Percentiles rank a stretch among this genome's conserved stretches.
Conservation (phyloP, 2,888 invertebrate genomes). For the Geotrupes spiniger region DNA sequence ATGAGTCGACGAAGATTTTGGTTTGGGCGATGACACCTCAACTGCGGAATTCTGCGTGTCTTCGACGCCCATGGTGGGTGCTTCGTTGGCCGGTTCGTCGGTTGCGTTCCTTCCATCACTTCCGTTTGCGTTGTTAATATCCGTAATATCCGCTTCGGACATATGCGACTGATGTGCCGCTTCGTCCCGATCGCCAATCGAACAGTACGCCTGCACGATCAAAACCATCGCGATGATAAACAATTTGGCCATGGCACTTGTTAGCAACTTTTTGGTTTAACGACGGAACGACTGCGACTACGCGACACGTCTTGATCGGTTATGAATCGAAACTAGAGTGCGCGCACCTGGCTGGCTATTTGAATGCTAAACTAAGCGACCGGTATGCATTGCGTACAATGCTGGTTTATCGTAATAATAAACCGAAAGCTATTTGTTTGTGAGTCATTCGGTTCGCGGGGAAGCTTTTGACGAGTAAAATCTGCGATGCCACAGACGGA, state of each 20-base stretch:
- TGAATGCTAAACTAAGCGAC: constrained; percentile 15
- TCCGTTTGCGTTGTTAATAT: background rate
- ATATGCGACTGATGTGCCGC: no score
- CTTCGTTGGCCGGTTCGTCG: constrained; percentile 4
- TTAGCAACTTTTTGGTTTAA: background rate
- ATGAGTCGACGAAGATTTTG: background rate
- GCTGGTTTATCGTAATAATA: constrained; percentile 14
- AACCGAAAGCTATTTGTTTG: constrained; percentile 3
- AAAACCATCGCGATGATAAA: background rate
- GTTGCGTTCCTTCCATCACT: background rate
- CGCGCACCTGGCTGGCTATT: constrained; percentile 18
- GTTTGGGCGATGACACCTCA: background rate
- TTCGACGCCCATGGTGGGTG: no score
- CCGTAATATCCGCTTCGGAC: no score
- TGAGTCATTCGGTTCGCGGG: constrained; percentile 2
- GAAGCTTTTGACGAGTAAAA: background rate
- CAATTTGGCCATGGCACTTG: constrained; percentile 13
- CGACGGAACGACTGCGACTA: background rate
- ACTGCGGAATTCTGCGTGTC: background rate
- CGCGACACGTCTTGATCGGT: constrained; percentile 13
- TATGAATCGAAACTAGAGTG: constrained; percentile 12
- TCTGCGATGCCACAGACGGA: no score
- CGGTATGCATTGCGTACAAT: constrained; percentile 15
- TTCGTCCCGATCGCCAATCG: no score
- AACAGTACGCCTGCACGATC: no score